Evolutionary conservation across 2,888 invertebrate species (phyloP), one percentile per base, ranked within the genome.

Genomic region (Caenorhabditis sp.): DNA sequence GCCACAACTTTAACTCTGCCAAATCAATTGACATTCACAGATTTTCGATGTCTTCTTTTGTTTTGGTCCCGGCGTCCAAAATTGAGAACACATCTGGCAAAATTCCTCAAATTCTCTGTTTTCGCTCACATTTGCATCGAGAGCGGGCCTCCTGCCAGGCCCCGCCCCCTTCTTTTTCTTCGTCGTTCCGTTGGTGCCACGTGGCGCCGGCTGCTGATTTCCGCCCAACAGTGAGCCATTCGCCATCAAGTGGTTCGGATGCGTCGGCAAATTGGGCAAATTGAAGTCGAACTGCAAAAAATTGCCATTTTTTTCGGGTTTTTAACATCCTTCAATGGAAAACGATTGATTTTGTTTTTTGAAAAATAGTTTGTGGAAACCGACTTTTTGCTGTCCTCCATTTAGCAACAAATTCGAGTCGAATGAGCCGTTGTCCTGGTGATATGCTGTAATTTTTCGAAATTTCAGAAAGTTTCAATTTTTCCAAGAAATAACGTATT

Each of bases 151-250:
- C 46, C 77, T 45, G 17, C 72, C 72, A 5, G 52, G 59, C 22
- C 77, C 77, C 20, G 53, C 39, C 20, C 71, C 71, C 37, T 77
- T 77, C 39, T 77, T 77, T 26, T 63, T 66, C 41, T 77, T 77
- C 30, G 65, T 55, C 27, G 50, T 63, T 41, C 56, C 56, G 17
- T 63, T 63, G 0, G 27, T 55, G 1, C 65, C 65, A 20, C 41
- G 17, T 15, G 24, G 26, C 17, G 24, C 15, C 24, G 13, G 11
- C n/a, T 52, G 62, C n/a, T 63, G 52, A 9, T 30, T 30, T n/a
- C n/a, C n/a, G 20, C 52, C 45, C 3, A 52, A 22, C 0, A 68
- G 22, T 2, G 50, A 58, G 15, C 61, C 62, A 17, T 68, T 68
- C 11, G 50, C 58, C 68, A 68, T 68, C 32, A 68, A 43, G 52